These are phyloP conservation scores for Dendropsophus ebraccatus DNA, from an alignment of 2,113 vertebrate species.

Conservation along the genomic window DNA sequence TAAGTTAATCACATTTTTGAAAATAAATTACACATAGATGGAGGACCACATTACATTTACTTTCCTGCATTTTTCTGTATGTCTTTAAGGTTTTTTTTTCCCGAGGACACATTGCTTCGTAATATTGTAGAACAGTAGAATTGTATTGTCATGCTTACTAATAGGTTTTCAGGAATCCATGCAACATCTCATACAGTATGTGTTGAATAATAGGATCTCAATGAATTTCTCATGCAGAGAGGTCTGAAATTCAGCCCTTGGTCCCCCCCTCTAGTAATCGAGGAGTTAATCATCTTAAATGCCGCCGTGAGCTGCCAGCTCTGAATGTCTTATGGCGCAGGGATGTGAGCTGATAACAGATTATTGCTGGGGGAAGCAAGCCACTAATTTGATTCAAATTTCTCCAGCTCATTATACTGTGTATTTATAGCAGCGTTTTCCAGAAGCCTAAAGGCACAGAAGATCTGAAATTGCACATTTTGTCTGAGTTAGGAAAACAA, in stretches of 20 bases:
- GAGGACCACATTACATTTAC: neutral
- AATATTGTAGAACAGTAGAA: no score
- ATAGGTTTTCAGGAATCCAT: neutral
- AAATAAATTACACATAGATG: neutral
- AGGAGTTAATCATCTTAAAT: constrained; percentile 61
- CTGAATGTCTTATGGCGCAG: constrained; percentile 57
- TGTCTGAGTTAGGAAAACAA: constrained; percentile 59
- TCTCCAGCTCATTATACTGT: constrained; percentile 55
- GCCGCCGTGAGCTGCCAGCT: constrained; percentile 58
- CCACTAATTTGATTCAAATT: constrained; percentile 59
- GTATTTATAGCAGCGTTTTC: constrained; percentile 55
- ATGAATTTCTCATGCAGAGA: neutral
- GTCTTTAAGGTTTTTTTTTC: neutral
- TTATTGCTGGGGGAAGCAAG: constrained; percentile 54
- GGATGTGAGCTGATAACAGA: constrained; percentile 45
- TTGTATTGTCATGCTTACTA: no score
- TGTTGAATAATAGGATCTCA: neutral
- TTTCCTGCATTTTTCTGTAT: neutral
- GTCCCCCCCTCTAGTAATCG: neutral
- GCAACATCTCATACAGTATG: neutral
- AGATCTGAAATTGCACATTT: constrained; percentile 57
- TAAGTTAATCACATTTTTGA: neutral
- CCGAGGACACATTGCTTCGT: neutral
- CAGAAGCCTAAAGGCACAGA: constrained; percentile 48
- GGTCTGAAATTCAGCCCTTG: neutral